Evolutionary conservation across 2,888 invertebrate species (phyloP), one percentile per base, ranked within the genome.

Genomic region (Habroteleia sp.): DNA sequence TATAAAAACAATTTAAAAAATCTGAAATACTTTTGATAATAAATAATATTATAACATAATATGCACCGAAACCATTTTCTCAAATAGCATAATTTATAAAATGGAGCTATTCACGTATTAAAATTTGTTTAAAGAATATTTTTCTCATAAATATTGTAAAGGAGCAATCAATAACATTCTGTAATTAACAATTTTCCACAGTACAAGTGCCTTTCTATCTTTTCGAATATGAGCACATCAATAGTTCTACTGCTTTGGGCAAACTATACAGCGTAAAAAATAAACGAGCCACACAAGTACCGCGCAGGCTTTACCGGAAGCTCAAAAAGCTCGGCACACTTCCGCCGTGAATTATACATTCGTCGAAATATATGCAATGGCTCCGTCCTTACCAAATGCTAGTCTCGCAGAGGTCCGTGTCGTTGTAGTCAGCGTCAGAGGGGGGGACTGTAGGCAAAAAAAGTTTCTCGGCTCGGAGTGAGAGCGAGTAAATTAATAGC

Each of bases 401-500:
- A 56, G 68, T 31, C 46, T 54, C 17, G 3, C 31, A 33, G 29
- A 42, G 60, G 41, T 54, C 65, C 60, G 65, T 65, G 72, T 56
- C 68, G 58, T 60, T 65, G 41, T 16, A 42, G 41, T 31, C 14
- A n/a, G 31, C 27, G 37, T 6, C 48, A 33, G 23, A 16, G 33
- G 27, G 37, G 27, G 8, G 37, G 27, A n/a, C 17, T 11, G 27
- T 4, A 31, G 27, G 54, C 11, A 20, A 35, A 58, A 35, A 31
- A 13, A 11, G 25, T 33, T 16, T 16, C 5, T 5, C 10, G 20
- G 13, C 10, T 29, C 23, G 23, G 11, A 13, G 23, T 3, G 50
- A 41, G 48, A 56, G 48, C 23, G 63, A 65, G 56, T 66, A 65
- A 74, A 63, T 74, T 63, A 74, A 77, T 76, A 69, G 72, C 71